Percentiles rank a stretch among this genome's conserved stretches.
phyloP scores from a whole-genome alignment of 92 coral and sea anemone species.

The Desmophyllum pertusum region DNA sequence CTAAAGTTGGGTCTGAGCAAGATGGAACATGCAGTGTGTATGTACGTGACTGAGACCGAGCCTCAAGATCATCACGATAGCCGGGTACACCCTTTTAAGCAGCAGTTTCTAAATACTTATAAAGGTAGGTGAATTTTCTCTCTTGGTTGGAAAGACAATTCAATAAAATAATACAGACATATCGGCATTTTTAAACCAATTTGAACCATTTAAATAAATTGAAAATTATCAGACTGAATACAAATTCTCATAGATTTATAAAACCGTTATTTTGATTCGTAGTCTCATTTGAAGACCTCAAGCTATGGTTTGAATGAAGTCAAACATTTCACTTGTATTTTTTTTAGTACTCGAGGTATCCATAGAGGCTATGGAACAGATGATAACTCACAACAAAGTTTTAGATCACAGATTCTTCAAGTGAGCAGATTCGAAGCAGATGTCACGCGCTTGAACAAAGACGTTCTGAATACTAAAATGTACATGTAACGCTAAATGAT shows the following conservation, averaged over 20 bases:
- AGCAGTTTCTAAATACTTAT: slow-evolving; percentile 24
- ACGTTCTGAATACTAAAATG: not conserved
- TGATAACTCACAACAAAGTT: not conserved
- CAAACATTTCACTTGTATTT: not conserved
- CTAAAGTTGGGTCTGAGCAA: not conserved
- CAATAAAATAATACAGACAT: no score
- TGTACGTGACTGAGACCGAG: not conserved
- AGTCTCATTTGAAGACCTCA: no score
- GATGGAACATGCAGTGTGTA: not conserved
- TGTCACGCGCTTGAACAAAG: not conserved
- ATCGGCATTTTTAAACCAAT: no score
- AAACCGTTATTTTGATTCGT: no score
- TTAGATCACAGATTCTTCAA: slow-evolving; percentile 22
- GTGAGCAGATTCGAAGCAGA: not conserved
- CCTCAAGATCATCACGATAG: not conserved
- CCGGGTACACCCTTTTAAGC: slow-evolving; percentile 14
- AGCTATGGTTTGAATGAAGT: not conserved
- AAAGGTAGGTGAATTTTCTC: not conserved
- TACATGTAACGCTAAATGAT: not conserved
- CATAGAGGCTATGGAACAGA: slow-evolving; percentile 15
- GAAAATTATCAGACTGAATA: not conserved
- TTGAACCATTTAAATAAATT: no score
- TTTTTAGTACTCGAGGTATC: slow-evolving; percentile 18
- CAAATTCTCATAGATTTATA: not conserved
- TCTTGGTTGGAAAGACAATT: no score